phyloP scores from a whole-genome alignment of 1,140 invertebrate genomes.

The Lepidurus arcticus region DNA sequence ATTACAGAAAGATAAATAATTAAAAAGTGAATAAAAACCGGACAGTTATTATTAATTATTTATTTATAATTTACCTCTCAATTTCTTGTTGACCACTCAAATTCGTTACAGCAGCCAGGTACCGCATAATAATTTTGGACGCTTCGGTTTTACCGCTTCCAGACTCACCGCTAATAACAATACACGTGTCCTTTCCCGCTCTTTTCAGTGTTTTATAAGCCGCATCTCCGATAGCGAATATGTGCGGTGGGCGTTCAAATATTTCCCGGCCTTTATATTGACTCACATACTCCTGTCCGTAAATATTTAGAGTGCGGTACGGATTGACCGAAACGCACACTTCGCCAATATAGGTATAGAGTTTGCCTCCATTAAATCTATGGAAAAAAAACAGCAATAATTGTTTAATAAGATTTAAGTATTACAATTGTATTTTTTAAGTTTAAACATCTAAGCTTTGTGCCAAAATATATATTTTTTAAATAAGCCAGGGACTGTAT shows the following conservation, averaged over 20 bases:
- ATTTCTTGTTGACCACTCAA: constrained; percentile 85
- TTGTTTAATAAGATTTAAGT: background rate
- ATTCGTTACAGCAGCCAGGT: constrained; percentile 96
- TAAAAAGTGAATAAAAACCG: background rate
- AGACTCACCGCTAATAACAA: constrained; percentile 93
- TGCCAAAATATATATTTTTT: constrained; percentile 15
- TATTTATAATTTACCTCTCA: constrained; percentile 60
- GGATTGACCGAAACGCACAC: constrained; percentile 89
- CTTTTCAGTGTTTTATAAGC: constrained; percentile 90
- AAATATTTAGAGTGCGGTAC: constrained; percentile 78
- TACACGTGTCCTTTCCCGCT: constrained; percentile 84
- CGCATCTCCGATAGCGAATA: constrained; percentile 85
- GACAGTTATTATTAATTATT: background rate
- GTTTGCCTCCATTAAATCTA: constrained; percentile 80
- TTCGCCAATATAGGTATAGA: constrained; percentile 92
- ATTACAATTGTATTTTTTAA: background rate
- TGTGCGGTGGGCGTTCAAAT: constrained; percentile 89
- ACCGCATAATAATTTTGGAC: constrained; percentile 98
- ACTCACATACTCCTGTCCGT: constrained; percentile 68
- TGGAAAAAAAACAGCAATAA: constrained; percentile 42
- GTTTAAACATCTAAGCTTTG: background rate
- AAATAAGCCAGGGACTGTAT: background rate
- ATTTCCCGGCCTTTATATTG: constrained; percentile 86
- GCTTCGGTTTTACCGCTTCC: constrained; percentile 96
- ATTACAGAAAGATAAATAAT: constrained; percentile 41